Conservation (phyloP, 2,888 invertebrate species). For the Liodrosophila aerea region DNA sequence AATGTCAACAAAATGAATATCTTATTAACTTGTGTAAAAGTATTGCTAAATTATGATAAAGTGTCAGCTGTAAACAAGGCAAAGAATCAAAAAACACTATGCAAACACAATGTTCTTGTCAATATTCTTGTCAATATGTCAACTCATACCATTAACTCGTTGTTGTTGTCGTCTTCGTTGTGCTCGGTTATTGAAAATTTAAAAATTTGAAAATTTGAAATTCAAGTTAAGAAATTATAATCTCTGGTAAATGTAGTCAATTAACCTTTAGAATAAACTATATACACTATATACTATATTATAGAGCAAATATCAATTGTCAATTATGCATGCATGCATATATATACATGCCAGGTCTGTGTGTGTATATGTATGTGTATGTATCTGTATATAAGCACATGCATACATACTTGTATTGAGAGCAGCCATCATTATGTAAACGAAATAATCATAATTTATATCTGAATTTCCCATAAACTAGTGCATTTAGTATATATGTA, state of each 20-base stretch:
- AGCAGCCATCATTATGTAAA: constrained; percentile 18
- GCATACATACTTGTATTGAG: constrained; percentile 15
- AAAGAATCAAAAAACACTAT: constrained; percentile 23
- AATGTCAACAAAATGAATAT: constrained; percentile 26
- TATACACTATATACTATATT: constrained; percentile 32
- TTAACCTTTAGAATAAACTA: constrained; percentile 47
- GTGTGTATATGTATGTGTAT: constrained; percentile 21
- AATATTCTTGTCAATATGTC: constrained; percentile 56
- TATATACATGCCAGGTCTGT: constrained; percentile 17
- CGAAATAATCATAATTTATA: constrained; percentile 11
- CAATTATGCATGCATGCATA: constrained; percentile 56
- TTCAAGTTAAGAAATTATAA: constrained; percentile 46
- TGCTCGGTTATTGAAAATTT: constrained; percentile 51
- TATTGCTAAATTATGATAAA: constrained; percentile 44
- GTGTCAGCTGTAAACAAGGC: constrained; percentile 35
- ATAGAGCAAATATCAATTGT: constrained; percentile 48
- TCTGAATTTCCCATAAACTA: constrained; percentile 50
- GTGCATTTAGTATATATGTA: constrained; percentile 65
- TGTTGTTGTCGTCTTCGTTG: constrained; percentile 57
- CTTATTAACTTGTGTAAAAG: constrained; percentile 34
- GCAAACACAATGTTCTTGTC: no score
- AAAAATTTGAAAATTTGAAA: constrained; percentile 37
- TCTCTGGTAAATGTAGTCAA: constrained; percentile 74
- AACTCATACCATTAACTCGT: constrained; percentile 59
- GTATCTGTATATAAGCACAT: constrained; percentile 45